phyloP scores from a whole-genome alignment of 2,113 vertebrate genomes.

The Mobula hypostoma region DNA sequence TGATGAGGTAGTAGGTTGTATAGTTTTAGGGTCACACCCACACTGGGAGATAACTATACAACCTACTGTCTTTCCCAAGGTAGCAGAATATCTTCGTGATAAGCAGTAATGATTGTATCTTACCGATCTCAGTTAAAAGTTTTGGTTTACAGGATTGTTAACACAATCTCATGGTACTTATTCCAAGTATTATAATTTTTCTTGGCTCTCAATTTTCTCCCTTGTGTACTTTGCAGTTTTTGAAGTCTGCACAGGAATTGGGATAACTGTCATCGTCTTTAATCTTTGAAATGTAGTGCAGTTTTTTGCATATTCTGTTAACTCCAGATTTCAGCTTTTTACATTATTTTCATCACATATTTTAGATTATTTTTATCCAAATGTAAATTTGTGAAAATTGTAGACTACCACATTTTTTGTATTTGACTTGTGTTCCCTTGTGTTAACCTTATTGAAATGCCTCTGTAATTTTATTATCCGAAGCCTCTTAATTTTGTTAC shows the following conservation, averaged over 20 bases:
- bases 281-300: neutral
- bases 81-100: constrained; percentile 52
- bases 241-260: neutral
- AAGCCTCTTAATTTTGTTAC: neutral
- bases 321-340: neutral
- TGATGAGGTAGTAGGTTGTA: constrained; percentile 99
- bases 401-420: neutral
- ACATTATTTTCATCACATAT: neutral
- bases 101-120: neutral
- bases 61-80: constrained; percentile 99
- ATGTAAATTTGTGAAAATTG: neutral
- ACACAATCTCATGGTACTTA: neutral
- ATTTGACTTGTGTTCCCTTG: neutral
- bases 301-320: neutral
- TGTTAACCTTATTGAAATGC: neutral
- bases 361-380: neutral
- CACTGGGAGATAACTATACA: constrained; percentile 99
- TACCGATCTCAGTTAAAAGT: neutral
- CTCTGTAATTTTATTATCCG: neutral
- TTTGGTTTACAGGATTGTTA: neutral
- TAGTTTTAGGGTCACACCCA: constrained; percentile 99
- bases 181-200: neutral
- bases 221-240: neutral
- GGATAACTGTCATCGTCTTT: neutral
- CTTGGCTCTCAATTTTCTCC: neutral